These are phyloP conservation scores for Alauda arvensis DNA, from an alignment of 2,797 vertebrate species.

Conservation along the genomic window DNA sequence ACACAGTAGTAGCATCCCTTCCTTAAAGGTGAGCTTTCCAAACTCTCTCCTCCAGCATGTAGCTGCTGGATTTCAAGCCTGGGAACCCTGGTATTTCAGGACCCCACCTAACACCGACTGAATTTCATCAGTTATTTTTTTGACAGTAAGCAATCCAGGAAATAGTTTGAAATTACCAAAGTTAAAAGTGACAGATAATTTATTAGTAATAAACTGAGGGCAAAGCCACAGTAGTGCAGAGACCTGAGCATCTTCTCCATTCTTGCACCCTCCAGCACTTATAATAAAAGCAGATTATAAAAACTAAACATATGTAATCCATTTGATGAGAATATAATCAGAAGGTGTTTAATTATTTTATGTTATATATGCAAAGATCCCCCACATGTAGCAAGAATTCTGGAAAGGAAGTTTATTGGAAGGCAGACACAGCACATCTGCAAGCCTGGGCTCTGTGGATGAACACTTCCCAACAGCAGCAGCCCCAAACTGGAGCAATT, in stretches of 20 bases:
- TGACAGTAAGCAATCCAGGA: not conserved
- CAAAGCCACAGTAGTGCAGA: not conserved
- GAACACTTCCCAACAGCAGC: not conserved
- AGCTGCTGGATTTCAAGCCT: not conserved
- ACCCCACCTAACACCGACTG: not conserved
- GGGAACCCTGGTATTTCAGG: not conserved
- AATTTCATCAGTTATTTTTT: not conserved
- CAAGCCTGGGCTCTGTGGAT: not conserved
- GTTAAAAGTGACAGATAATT: not conserved
- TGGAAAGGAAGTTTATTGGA: not conserved
- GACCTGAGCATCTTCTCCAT: not conserved
- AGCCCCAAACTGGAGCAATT: not conserved
- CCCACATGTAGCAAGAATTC: not conserved
- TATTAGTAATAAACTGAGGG: not conserved
- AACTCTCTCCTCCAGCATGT: not conserved
- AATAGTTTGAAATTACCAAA: not conserved
- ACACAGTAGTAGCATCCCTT: not conserved
- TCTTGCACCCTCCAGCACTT: not conserved
- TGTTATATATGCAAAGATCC: not conserved
- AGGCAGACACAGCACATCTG: not conserved
- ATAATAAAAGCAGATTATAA: not conserved
- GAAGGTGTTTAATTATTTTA: not conserved
- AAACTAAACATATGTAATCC: not conserved
- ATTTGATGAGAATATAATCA: not conserved
- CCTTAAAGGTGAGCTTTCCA: not conserved